These are phyloP conservation scores for Netelia virgata DNA, from an alignment of 2,888 invertebrate genomes.

Conservation along the genomic window DNA sequence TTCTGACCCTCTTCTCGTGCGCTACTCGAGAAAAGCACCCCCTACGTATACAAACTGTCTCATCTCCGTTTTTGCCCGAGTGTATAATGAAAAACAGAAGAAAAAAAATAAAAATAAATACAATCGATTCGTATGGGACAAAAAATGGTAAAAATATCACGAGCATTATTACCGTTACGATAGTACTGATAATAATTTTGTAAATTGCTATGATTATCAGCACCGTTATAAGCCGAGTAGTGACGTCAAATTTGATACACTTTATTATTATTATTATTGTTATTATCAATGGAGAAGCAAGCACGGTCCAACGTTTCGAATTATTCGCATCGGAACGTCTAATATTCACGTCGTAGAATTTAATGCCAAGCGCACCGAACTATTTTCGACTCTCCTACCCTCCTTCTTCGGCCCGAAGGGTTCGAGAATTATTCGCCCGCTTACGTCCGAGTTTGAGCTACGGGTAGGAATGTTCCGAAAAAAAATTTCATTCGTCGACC, in stretches of 20 bases:
- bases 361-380: constrained; percentile 39
- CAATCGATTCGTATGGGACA: not conserved
- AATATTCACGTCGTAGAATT: constrained; percentile 57
- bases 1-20: constrained; percentile 53
- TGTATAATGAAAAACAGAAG: constrained; percentile 55
- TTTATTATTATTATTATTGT: constrained; percentile 51
- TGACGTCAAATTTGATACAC: constrained; percentile 30
- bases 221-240: not conserved
- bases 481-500: too few species aligned
- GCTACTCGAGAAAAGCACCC: constrained; percentile 51
- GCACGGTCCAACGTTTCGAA: constrained; percentile 47
- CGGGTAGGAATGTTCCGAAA: too few species aligned
- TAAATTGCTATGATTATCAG: constrained; percentile 1
- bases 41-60: constrained; percentile 29
- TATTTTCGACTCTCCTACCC: constrained; percentile 45
- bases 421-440: constrained; percentile 20
- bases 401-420: not conserved
- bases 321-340: constrained; percentile 54
- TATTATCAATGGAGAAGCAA: constrained; percentile 41
- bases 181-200: not conserved
- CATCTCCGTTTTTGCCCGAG: constrained; percentile 40
- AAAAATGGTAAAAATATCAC: not conserved
- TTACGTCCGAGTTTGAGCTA: constrained; percentile 14
- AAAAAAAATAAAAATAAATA: constrained; percentile 5
- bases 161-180: not conserved